phyloP scores from a whole-genome alignment of 2,888 invertebrate species.

The Coelogynopora nodosa region DNA sequence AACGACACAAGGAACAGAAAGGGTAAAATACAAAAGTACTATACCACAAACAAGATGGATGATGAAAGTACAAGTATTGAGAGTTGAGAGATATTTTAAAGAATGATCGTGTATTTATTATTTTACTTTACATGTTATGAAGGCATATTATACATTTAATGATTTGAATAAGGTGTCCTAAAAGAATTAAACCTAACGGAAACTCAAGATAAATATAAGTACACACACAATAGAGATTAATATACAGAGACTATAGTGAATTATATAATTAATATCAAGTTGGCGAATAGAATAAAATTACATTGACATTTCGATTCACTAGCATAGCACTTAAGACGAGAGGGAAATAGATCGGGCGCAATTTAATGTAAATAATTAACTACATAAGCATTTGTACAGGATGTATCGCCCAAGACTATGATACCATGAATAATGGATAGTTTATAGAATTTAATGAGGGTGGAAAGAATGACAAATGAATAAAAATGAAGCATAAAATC shows the following conservation, averaged over 20 bases:
- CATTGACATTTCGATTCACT: neutral
- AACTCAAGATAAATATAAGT: neutral
- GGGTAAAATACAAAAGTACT: neutral
- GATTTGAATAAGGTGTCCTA: neutral
- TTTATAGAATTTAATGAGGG: neutral
- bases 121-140: neutral
- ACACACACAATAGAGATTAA: neutral
- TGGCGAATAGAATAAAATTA: neutral
- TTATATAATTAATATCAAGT: neutral
- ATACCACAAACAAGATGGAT: neutral
- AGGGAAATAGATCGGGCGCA: neutral
- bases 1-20: neutral
- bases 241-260: neutral
- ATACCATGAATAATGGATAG: neutral
- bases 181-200: neutral
- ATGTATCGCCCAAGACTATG: neutral
- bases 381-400: neutral
- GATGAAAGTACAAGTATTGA: neutral
- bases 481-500: conserved; percentile 16
- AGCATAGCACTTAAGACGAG: neutral
- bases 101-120: neutral
- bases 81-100: neutral
- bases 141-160: conserved; percentile 17
- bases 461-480: neutral
- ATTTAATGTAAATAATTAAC: neutral